Base-by-base conservation (phyloP, 2,797 vertebrate genomes). In the Acrocephalus scirpaceus region DNA sequence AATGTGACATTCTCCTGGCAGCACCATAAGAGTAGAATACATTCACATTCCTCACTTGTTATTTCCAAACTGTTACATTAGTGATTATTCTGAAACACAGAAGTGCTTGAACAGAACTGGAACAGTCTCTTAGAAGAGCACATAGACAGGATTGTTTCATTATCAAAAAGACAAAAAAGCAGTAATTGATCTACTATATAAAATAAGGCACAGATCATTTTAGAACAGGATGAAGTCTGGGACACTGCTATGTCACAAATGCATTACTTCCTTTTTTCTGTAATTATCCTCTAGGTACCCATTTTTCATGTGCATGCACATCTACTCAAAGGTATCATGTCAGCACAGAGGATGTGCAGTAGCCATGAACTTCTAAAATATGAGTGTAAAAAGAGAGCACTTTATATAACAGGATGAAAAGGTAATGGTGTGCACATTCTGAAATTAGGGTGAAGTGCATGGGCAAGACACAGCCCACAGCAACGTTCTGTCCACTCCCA, bases 151-250 rank as follows among this genome's bases (percentile, higher is more conserved):
- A 88, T 29, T 71, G 61, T 45, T 87, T 80, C 32, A 13, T 86
- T 69, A 72, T 11, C 61, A 83, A 12, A 36, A 71, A 58, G 60
- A 70, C 32, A 74, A 81, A 91, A 76, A 8, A 89, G 64, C 29
- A 76, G 75, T 58, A 61, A 92, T 86, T 83, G 58, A 91, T 86
- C 45, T 91, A 30, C 58, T 47, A 10, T 7, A 83, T 29, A 61
- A 92, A 91, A 80, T 29, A 64, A 82, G 17, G 25, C n/a, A 85
- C 5, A 76, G 40, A 76, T 60, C 50, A 75, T 83, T 94, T 77
- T 38, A 86, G 72, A 69, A 88, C 61, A 88, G 58, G 60, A 76
- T 61, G 65, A 90, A 67, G 53, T n/a, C 72, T 53, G 30, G 61
- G 54, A 80, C 76, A 93, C 10, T 10, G 72, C 53, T 80, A 50